phyloP scores from a whole-genome alignment of 2,797 vertebrate species.

The Hydrolagus colliei region DNA sequence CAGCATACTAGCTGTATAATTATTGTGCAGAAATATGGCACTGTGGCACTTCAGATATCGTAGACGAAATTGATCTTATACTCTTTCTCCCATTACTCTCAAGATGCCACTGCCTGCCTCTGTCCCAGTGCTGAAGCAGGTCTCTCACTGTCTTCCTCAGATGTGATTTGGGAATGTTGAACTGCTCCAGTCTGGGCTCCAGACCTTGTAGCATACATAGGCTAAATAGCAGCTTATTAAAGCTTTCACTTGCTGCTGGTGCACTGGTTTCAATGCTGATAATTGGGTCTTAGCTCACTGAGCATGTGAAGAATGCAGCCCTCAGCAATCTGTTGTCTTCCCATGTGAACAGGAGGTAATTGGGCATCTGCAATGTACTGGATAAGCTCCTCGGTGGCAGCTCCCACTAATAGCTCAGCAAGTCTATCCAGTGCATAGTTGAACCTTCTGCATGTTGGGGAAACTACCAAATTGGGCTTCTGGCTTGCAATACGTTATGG shows the following conservation, averaged over 20 bases:
- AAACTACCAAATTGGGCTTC: no score
- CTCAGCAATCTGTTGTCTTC: not conserved
- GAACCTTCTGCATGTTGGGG: no score
- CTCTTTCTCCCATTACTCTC: not conserved
- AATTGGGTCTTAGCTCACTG: conserved; percentile 10
- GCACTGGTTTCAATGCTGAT: not conserved
- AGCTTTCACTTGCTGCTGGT: not conserved
- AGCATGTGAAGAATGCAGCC: not conserved
- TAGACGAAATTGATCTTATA: not conserved
- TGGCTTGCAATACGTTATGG: no score
- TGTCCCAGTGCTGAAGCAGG: not conserved
- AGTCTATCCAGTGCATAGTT: not conserved
- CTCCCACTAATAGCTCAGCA: not conserved
- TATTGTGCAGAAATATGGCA: not conserved
- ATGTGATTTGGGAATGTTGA: not conserved
- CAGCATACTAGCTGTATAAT: no score
- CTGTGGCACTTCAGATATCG: not conserved
- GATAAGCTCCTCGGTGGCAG: not conserved
- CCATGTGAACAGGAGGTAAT: conserved; percentile 11
- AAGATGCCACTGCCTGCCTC: not conserved
- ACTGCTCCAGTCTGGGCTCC: not conserved
- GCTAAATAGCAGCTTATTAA: conserved; percentile 1
- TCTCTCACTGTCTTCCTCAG: not conserved
- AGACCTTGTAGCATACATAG: not conserved
- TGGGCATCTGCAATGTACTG: not conserved